Evolutionary conservation across 1,140 invertebrate species (phyloP).

Genomic region (Eriocheir sinensis): DNA sequence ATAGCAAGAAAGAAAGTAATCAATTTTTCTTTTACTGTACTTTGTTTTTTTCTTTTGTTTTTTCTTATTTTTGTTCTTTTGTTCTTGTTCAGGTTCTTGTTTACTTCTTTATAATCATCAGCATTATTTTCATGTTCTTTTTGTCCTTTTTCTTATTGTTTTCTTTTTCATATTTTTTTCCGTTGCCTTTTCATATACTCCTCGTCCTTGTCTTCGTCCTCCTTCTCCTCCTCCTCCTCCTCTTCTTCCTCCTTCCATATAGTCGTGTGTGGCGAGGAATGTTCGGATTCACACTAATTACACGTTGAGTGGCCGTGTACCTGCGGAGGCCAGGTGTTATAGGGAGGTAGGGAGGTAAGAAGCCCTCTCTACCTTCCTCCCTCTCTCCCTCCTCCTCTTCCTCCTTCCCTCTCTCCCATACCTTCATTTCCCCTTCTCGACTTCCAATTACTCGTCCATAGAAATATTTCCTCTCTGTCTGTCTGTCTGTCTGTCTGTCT

Average conservation of each 20-base stretch:
- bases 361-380: background rate
- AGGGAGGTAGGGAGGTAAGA: background rate
- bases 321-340: background rate
- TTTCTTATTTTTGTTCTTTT: background rate
- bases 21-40: no score
- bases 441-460: background rate
- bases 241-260: background rate
- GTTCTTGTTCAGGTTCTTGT: no score
- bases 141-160: no score
- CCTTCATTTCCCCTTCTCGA: background rate
- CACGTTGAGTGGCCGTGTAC: background rate
- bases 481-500: background rate
- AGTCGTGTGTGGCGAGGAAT: constrained; percentile 1
- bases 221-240: background rate
- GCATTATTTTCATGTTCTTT: no score
- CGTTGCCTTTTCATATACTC: no score
- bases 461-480: background rate
- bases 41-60: background rate
- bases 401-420: background rate
- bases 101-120: no score
- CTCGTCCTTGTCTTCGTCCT: no score
- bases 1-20: no score
- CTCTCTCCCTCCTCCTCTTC: background rate
- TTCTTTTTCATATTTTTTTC: no score
- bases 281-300: constrained; percentile 16